Evolutionary conservation across 1,140 invertebrate genomes (phyloP), one percentile per base, ranked within the genome.

Genomic region (Cotesia typhae): DNA sequence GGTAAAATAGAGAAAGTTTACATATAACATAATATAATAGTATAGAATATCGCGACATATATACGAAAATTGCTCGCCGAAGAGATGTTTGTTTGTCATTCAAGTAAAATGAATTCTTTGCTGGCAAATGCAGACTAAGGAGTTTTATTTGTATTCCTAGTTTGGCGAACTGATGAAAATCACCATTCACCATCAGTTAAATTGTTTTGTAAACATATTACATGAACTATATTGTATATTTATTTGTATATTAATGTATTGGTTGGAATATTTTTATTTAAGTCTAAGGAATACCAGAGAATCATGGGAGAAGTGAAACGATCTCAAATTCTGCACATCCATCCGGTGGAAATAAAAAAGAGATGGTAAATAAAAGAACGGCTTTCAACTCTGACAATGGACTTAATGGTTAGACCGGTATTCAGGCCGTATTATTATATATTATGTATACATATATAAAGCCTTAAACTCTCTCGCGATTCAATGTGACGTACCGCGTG

Each of bases 401-500:
- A 65, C 9, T n/a, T 2, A 7, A 12, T 52, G 38, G 38, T 65
- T 51, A 20, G 35, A 41, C 14, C 63, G 14, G 63, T 55, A 67
- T 67, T 55, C 51, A 67, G 66, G 51, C 52, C 52, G 53, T 67
- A 67, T 67, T 67, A 55, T 67, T 47, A 10, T 47, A 47, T 41
- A 41, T 41, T 41, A 9, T 41, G 9, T 47, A 28, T 10, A 60
- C 35, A 60, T 65, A 65, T 37, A 41, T 37, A 47, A 10, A 37
- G 12, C 57, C 57, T 59, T 63, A 12, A 63, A 63, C 35, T 67
- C 35, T 67, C 52, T 55, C 38, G 52, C 66, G 52, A 67, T 12
- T 36, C 35, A 38, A 72, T 65, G 71, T 72, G 65, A 72, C 52
- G 52, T 37, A 9, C 55, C 51, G 70, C 59, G 61, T 17, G 61